These are phyloP conservation scores for Hypomesus transpacificus DNA, from an alignment of 2,113 vertebrate genomes.

Conservation along the genomic window DNA sequence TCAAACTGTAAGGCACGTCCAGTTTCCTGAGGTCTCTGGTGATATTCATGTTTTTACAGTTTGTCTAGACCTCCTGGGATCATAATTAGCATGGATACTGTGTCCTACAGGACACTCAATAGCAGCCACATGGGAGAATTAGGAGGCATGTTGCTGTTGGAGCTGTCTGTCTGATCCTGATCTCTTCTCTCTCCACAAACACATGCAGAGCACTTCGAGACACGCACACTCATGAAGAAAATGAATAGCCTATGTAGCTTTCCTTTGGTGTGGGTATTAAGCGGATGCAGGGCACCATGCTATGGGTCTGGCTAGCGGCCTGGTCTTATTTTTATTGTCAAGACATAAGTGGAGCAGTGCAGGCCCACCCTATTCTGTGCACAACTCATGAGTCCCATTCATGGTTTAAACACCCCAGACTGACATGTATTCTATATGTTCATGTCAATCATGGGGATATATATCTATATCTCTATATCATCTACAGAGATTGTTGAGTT, in stretches of 20 bases:
- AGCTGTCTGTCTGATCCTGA: no score
- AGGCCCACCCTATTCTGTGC: constrained; percentile 1
- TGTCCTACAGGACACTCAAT: no score
- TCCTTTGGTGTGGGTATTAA: constrained; percentile 25
- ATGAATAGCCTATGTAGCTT: not conserved
- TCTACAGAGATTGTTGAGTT: no score
- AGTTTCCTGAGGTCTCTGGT: no score
- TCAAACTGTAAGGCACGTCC: no score
- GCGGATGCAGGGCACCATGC: constrained; percentile 6
- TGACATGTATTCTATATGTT: constrained; percentile 6
- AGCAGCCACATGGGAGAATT: no score
- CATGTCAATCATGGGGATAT: not conserved
- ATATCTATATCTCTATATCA: no score
- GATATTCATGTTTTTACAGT: no score
- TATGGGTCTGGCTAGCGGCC: constrained; percentile 25
- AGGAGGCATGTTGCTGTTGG: no score
- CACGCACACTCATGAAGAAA: not conserved
- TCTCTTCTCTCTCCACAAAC: no score
- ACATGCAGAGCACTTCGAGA: not conserved
- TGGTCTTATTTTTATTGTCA: constrained; percentile 30
- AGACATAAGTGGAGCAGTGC: constrained; percentile 1
- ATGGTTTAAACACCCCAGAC: constrained; percentile 7
- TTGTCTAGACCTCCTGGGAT: no score
- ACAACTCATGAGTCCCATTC: constrained; percentile 7
- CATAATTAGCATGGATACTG: no score